These are phyloP conservation scores for Brenthis ino DNA, from an alignment of 2,888 invertebrate species.

Conservation along the genomic window DNA sequence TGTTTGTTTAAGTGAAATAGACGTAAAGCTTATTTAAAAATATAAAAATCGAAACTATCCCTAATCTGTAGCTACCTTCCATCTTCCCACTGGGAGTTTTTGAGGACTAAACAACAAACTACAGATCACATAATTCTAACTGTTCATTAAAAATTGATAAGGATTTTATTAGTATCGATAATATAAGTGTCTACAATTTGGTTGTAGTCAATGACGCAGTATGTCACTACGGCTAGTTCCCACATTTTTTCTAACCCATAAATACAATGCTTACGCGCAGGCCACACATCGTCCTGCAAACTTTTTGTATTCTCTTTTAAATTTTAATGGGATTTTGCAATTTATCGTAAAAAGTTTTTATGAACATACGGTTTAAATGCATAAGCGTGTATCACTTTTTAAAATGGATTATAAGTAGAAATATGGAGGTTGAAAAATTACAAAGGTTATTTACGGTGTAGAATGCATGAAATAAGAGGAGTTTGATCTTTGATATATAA, in stretches of 20 bases:
- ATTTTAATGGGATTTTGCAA: constrained; percentile 70
- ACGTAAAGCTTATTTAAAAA: too few relatives aligned
- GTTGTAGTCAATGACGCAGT: not conserved
- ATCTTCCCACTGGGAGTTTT: too few relatives aligned
- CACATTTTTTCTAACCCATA: constrained; percentile 66
- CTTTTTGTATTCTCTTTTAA: constrained; percentile 69
- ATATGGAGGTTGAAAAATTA: too few relatives aligned
- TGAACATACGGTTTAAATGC: constrained; percentile 23
- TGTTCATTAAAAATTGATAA: not conserved
- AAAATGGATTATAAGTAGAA: not conserved
- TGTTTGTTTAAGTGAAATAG: too few relatives aligned
- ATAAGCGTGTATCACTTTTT: not conserved
- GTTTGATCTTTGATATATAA: too few relatives aligned
- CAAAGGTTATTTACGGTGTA: too few relatives aligned
- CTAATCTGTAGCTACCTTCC: too few relatives aligned
- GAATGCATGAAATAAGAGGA: too few relatives aligned
- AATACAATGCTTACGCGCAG: constrained; percentile 68
- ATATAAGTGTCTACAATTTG: not conserved
- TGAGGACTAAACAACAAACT: too few relatives aligned
- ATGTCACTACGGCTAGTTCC: constrained; percentile 59
- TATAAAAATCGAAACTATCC: too few relatives aligned
- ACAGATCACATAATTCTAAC: too few relatives aligned
- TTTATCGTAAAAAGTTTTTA: constrained; percentile 56
- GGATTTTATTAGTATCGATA: constrained; percentile 34
- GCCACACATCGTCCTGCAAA: constrained; percentile 69